phyloP scores from a whole-genome alignment of 2,888 invertebrate species.

The Danaus chrysippus region DNA sequence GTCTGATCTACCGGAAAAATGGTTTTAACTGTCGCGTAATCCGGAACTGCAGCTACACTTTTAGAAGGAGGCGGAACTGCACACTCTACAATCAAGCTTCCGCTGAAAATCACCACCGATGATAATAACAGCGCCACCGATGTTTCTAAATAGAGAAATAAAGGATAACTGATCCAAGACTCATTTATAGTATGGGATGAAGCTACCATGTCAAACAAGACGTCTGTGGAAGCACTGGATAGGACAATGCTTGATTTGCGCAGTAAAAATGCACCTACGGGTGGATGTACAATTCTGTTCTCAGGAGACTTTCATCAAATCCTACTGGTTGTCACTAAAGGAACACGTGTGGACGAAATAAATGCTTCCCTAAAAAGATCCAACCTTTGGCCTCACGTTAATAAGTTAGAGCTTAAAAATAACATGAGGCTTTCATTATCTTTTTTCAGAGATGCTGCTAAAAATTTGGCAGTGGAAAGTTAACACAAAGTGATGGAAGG shows the following conservation, averaged over 20 bases:
- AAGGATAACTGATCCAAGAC: constrained; percentile 36
- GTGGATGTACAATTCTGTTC: constrained; percentile 35
- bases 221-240: constrained; percentile 39
- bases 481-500: background rate
- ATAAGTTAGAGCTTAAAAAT: too few relatives aligned
- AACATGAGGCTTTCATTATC: background rate
- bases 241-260: constrained; percentile 39
- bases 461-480: background rate
- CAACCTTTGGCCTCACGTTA: constrained; percentile 36
- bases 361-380: constrained; percentile 36
- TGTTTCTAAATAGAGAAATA: constrained; percentile 38
- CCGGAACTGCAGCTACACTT: constrained; percentile 11
- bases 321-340: constrained; percentile 37
- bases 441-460: background rate
- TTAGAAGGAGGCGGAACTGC: too few relatives aligned
- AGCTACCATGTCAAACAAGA: constrained; percentile 37
- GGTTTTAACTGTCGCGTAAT: background rate
- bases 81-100: too few relatives aligned
- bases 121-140: background rate
- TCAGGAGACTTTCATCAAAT: constrained; percentile 37
- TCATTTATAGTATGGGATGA: constrained; percentile 38
- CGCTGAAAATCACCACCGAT: too few relatives aligned
- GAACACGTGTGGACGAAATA: constrained; percentile 36
- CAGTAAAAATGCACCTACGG: constrained; percentile 33
- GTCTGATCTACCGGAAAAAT: background rate